Conservation (phyloP, 2,888 invertebrate species). For the Pimpla rufipes region DNA sequence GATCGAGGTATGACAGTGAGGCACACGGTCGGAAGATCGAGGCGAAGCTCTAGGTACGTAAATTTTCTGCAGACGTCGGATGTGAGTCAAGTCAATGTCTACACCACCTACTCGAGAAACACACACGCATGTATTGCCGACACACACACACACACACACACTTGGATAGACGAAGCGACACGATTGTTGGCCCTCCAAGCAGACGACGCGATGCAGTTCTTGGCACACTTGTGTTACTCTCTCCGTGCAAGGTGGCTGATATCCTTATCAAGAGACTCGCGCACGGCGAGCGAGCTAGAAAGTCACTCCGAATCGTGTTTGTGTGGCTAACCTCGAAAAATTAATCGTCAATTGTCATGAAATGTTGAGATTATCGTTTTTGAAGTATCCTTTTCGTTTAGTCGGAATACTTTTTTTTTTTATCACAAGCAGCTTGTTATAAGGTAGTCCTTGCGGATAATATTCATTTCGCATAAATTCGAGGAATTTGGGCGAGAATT, state of each 20-base stretch:
- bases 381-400: too few species aligned
- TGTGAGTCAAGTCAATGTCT: conserved; percentile 25
- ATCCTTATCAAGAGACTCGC: background rate
- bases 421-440: too few species aligned
- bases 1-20: conserved; percentile 12
- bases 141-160: background rate
- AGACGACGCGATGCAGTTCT: background rate
- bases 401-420: too few species aligned
- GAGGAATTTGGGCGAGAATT: too few species aligned
- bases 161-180: background rate
- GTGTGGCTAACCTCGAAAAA: background rate
- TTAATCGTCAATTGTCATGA: background rate
- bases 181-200: conserved; percentile 1
- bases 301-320: too few species aligned
- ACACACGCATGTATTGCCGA: background rate
- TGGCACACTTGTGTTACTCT: background rate
- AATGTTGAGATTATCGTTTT: background rate
- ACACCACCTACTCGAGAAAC: background rate
- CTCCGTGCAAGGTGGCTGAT: background rate
- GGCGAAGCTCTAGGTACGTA: conserved; percentile 22
- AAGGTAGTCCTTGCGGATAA: too few species aligned
- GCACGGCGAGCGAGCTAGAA: background rate
- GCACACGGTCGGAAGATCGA: background rate
- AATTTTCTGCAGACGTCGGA: background rate
- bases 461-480: too few species aligned